Evolutionary conservation across 2,797 vertebrate genomes (phyloP), one percentile per base, ranked within the genome.

Genomic region (Cynodonichthys magdalenae): DNA sequence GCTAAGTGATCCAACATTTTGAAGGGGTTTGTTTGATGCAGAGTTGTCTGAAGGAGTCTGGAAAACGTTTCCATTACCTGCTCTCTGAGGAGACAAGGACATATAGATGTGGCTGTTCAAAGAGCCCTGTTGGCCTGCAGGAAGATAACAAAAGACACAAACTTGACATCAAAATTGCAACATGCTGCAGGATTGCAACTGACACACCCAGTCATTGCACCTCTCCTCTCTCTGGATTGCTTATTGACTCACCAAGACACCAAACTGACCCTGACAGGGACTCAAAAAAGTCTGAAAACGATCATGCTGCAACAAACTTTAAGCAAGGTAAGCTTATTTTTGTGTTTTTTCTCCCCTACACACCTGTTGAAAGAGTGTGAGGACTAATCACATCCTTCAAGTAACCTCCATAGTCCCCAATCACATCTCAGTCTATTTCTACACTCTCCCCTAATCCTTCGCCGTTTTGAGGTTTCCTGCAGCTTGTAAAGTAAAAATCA

Each of bases 401-500:
- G 59, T 83, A 78, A 87, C 51, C 70, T 70, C 34, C 34, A 62
- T 68, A 70, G 3, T 82, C 71, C 63, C 74, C 67, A 80, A 78
- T 74, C 64, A 58, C 65, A 73, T 69, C 63, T 61, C 63, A 79
- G 70, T 86, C 72, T 59, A 65, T 82, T 81, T 88, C 70, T 79
- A 77, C 49, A 2, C 12, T 54, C 66, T 77, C 58, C 52, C 70
- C 56, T 84, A 84, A 84, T 84, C 84, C 69, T 45, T 29, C 56
- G 65, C 56, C 29, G 57, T 68, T 81, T 80, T 80, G 63, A 87
- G 80, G 71, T 78, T 79, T 75, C 66, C 66, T 66, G 56, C 75
- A 80, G 74, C 85, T 85, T 86, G 70, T 74, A 65, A 48, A 58
- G n/a, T 36, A 54, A 55, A 87, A 84, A 91, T 89, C 79, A 69